These are phyloP conservation scores for Pachymerium ferrugineum DNA, from an alignment of 2,888 invertebrate species.

Conservation along the genomic window DNA sequence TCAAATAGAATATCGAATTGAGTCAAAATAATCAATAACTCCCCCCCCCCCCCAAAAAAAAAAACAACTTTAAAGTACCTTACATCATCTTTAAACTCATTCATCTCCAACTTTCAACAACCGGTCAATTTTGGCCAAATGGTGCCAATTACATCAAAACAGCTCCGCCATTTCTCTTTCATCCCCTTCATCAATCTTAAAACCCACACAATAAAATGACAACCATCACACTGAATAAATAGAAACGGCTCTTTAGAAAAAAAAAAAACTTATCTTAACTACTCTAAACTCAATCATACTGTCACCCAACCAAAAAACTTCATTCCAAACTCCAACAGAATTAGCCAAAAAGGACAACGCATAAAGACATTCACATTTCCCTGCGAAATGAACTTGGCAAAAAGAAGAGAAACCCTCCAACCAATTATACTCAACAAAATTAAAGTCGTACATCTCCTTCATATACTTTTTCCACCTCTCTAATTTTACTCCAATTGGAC, in stretches of 20 bases:
- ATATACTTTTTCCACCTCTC: not conserved
- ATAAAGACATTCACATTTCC: not conserved
- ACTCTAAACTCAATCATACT: not conserved
- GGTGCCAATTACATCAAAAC: not conserved
- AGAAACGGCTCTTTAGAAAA: too few relatives aligned
- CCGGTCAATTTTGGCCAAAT: not conserved
- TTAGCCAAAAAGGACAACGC: not conserved
- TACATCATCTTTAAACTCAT: too few relatives aligned
- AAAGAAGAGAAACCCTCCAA: not conserved
- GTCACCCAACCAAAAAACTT: not conserved
- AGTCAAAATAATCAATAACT: too few relatives aligned
- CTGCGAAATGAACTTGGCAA: slow-evolving; percentile 9
- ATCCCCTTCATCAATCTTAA: not conserved
- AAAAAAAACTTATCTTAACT: not conserved
- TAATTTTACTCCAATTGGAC: too few relatives aligned
- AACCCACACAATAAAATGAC: not conserved
- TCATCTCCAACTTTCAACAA: not conserved
- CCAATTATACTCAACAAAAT: slow-evolving; percentile 15
- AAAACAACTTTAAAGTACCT: too few relatives aligned
- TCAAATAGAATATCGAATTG: too few relatives aligned
- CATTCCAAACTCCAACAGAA: not conserved
- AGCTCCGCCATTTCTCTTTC: not conserved
- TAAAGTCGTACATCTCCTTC: slow-evolving; percentile 11
- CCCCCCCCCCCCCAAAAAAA: too few relatives aligned
- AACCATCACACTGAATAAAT: too few relatives aligned